Percentiles rank a stretch among this genome's conserved stretches.
Conservation (phyloP, 53 echinoderm and acorn worm species). For the Antedon mediterranea region DNA sequence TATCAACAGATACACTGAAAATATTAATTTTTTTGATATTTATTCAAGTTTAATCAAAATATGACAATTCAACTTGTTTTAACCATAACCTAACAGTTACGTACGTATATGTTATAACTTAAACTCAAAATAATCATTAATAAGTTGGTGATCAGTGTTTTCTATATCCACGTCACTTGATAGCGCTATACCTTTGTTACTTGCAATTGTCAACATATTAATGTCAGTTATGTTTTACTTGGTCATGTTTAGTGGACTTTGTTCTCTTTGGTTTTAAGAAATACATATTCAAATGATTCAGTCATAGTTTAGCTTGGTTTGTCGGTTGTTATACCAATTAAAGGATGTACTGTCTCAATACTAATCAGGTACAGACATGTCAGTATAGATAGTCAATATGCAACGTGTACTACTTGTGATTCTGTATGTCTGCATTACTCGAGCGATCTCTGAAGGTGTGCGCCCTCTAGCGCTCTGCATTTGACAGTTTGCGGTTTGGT, state of each 20-base stretch:
- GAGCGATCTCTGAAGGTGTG: neutral
- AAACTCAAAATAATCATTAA: too few relatives aligned
- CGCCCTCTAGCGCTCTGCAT: neutral
- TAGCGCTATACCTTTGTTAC: too few relatives aligned
- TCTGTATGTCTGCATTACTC: neutral
- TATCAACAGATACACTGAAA: neutral
- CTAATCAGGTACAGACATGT: neutral
- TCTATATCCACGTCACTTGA: too few relatives aligned
- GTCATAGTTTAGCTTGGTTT: neutral
- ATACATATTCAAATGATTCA: neutral
- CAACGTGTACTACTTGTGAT: neutral
- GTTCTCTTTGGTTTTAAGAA: neutral
- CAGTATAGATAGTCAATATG: neutral
- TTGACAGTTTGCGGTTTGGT: neutral
- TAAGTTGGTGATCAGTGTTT: too few relatives aligned
- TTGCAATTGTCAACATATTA: too few relatives aligned
- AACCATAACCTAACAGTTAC: too few relatives aligned
- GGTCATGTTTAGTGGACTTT: too few relatives aligned
- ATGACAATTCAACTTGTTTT: too few relatives aligned
- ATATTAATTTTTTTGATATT: too few relatives aligned
- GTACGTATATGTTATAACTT: too few relatives aligned
- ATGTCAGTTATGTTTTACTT: too few relatives aligned
- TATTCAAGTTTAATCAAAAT: too few relatives aligned
- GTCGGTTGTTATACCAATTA: neutral
- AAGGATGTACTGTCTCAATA: neutral